Evolutionary conservation across 2,113 vertebrate species (phyloP).

Genomic region (Aptenodytes patagonicus): DNA sequence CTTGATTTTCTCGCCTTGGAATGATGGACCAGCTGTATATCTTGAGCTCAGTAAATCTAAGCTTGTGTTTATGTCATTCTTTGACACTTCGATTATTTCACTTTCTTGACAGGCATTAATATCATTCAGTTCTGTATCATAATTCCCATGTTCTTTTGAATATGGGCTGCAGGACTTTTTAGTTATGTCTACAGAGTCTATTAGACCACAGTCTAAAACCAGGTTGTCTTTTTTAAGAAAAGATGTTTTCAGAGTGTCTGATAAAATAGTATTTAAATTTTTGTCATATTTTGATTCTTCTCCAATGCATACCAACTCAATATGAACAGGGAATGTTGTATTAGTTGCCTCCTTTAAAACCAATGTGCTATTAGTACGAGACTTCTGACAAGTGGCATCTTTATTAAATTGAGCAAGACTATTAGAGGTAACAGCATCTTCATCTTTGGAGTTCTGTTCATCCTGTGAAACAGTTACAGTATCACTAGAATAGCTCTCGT

Average conservation of each 20-base stretch:
- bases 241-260: slow-evolving; percentile 35
- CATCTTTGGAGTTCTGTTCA: not conserved
- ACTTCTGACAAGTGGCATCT: not conserved
- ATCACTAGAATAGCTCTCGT: slow-evolving; percentile 16
- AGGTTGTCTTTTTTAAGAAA: slow-evolving; percentile 40
- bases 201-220: not conserved
- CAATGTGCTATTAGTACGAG: not conserved
- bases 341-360: slow-evolving; percentile 12
- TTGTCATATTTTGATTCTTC: slow-evolving; percentile 29
- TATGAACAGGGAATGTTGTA: not conserved
- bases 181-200: not conserved
- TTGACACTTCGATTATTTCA: not conserved
- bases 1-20: not conserved
- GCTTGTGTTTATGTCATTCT: not conserved
- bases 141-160: slow-evolving; percentile 24
- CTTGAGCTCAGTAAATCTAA: not conserved
- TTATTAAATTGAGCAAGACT: slow-evolving; percentile 13
- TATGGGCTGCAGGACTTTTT: slow-evolving; percentile 29
- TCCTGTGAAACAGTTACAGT: not conserved
- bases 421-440: slow-evolving; percentile 15
- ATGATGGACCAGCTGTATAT: not conserved
- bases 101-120: not conserved
- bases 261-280: slow-evolving; percentile 47
- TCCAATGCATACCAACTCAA: not conserved
- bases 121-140: not conserved